These are phyloP conservation scores for cattle (Bos taurus) DNA, from an alignment of 2,113 vertebrate species.

Conservation along the genomic window ARS-UCD2.0 NC_037336.1:100832501-100833000, in stretches of 20 bases:
- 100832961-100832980: accelerated
- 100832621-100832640: background rate
- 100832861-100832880: background rate
- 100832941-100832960: accelerated
- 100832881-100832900: background rate
- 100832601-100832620: background rate
- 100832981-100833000: background rate
- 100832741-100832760: background rate
- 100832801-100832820: background rate
- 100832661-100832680: background rate
- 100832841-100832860: accelerated
- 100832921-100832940: accelerated
- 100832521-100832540: background rate
- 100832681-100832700: background rate
- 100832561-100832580: background rate
- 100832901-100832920: accelerated
- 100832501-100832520: background rate
- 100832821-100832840: accelerated
- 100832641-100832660: background rate
- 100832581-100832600: background rate
- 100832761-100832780: background rate
- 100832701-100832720: background rate
- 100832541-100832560: background rate
- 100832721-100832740: background rate
- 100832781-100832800: background rate